Evolutionary conservation across 92 coral and sea anemone genomes (phyloP).

Genomic region (Umimayanthus kanabou): DNA sequence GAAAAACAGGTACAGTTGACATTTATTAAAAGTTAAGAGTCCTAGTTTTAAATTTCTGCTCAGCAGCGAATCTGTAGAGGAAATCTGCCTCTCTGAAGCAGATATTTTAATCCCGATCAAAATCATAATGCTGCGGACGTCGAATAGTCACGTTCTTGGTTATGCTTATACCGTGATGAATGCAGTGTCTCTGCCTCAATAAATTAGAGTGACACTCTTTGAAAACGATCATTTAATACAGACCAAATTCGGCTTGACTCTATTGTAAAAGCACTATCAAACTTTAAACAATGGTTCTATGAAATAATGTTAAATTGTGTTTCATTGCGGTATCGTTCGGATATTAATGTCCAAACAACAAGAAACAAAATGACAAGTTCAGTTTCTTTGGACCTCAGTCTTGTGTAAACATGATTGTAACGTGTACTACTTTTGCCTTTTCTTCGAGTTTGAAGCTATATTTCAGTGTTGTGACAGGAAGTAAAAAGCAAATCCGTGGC

Average conservation of each 20-base stretch:
- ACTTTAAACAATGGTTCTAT: neutral
- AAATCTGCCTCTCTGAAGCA: neutral
- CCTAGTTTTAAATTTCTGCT: neutral
- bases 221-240: slow-evolving; percentile 6
- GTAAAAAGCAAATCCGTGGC: neutral
- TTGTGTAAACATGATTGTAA: slow-evolving; percentile 31
- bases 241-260: neutral
- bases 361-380: neutral
- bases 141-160: neutral
- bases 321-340: neutral
- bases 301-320: neutral
- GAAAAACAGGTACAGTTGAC: slow-evolving; percentile 61
- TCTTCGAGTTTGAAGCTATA: neutral
- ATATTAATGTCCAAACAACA: neutral
- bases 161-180: too few species aligned
- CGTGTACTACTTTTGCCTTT: slow-evolving; percentile 21
- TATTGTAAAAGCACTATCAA: neutral
- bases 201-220: neutral
- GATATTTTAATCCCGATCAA: neutral
- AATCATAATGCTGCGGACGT: too few species aligned
- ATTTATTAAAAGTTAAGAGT: too few species aligned
- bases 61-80: neutral
- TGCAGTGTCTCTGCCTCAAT: neutral
- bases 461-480: neutral
- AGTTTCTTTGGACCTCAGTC: neutral